Evolutionary conservation across 1,140 invertebrate species (phyloP).

Genomic region (Brachionus manjavacas): DNA sequence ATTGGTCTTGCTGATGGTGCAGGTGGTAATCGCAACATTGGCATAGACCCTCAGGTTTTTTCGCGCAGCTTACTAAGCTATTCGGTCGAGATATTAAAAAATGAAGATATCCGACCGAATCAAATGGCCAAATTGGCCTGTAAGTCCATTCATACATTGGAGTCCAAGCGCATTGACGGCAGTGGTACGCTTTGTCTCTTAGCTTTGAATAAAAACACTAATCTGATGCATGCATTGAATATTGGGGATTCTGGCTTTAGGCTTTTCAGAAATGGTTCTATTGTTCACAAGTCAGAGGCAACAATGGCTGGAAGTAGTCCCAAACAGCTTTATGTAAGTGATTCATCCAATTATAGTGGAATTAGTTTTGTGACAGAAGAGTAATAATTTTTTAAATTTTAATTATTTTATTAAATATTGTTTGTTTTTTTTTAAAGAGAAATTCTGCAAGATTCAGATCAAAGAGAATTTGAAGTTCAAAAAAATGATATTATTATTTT

Average conservation of each 20-base stretch:
- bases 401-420: neutral
- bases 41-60: conserved; percentile 33
- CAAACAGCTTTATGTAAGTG: conserved; percentile 33
- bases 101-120: conserved; percentile 12
- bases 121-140: conserved; percentile 15
- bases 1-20: conserved; percentile 42
- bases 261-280: neutral
- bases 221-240: conserved; percentile 23
- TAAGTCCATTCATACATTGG: conserved; percentile 22
- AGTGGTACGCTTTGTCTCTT: conserved; percentile 41
- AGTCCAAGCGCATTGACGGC: conserved; percentile 28
- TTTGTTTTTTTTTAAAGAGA: conserved; percentile 29
- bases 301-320: conserved; percentile 42
- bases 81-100: conserved; percentile 15
- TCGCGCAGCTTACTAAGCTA: conserved; percentile 19
- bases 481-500: conserved; percentile 38
- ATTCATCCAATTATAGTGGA: conserved; percentile 14
- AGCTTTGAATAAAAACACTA: conserved; percentile 9
- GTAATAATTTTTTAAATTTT: neutral
- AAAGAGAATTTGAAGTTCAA: neutral
- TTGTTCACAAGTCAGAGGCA: conserved; percentile 19
- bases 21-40: conserved; percentile 40
- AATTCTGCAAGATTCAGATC: conserved; percentile 4
- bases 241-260: conserved; percentile 41
- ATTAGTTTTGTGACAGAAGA: conserved; percentile 39